Percentiles rank a stretch among this genome's conserved stretches.
Conservation (phyloP, 2,797 vertebrate genomes). For the Phrynocephalus vlangalii region DNA sequence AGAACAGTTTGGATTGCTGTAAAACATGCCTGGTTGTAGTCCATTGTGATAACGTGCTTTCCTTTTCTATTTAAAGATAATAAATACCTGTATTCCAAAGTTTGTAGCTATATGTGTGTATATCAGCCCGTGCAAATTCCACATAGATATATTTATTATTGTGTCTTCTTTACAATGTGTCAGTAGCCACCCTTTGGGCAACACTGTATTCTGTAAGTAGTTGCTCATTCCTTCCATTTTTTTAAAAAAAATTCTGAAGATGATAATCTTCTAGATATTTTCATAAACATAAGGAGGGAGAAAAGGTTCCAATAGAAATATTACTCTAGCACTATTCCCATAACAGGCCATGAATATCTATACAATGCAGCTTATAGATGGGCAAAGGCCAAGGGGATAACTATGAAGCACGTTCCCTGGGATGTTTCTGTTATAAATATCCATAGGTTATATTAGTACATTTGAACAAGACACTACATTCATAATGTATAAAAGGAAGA, state of each 20-base stretch:
- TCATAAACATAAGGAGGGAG: neutral
- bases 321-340: conserved; percentile 15
- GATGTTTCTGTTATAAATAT: conserved; percentile 45
- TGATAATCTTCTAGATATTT: neutral
- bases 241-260: neutral
- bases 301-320: neutral
- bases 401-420: conserved; percentile 49
- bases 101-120: neutral
- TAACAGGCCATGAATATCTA: neutral
- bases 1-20: too few relatives aligned
- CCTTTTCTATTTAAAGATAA: too few relatives aligned
- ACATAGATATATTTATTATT: neutral
- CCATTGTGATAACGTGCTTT: too few relatives aligned
- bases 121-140: neutral
- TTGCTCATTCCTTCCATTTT: neutral
- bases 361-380: conserved; percentile 39
- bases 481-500: conserved; percentile 29
- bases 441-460: conserved; percentile 27
- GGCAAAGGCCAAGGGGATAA: conserved; percentile 44
- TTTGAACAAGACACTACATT: conserved; percentile 46
- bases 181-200: neutral
- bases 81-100: neutral
- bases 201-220: neutral
- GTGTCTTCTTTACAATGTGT: neutral
- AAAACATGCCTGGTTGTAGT: too few relatives aligned